These are phyloP conservation scores for Malthinus flaveolus DNA, from an alignment of 2,888 invertebrate genomes.

Conservation along the genomic window DNA sequence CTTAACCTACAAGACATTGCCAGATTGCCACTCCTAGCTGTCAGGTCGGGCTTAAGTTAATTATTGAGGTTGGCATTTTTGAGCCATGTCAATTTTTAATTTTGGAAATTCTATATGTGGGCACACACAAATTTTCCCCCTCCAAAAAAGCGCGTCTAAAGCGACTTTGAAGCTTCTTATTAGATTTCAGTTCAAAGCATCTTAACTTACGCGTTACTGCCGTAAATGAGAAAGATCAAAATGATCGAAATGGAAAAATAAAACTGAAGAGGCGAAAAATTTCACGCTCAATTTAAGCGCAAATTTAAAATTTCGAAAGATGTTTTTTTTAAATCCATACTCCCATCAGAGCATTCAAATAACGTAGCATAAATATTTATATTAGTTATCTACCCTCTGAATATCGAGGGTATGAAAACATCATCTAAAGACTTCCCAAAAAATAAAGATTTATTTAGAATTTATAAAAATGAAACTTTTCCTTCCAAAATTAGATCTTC, in stretches of 20 bases:
- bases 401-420: constrained; percentile 14
- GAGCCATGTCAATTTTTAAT: no score
- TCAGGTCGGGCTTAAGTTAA: no score
- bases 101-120: no score
- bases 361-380: constrained; percentile 24
- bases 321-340: constrained; percentile 17
- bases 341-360: constrained; percentile 22
- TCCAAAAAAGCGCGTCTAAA: no score
- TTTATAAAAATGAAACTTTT: no score
- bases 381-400: constrained; percentile 15
- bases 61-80: no score
- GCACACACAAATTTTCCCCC: no score
- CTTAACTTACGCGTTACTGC: background rate
- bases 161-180: no score
- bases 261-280: constrained; percentile 6
- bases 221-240: background rate
- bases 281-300: constrained; percentile 14
- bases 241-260: background rate
- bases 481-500: no score
- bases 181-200: no score
- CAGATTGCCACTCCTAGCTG: no score
- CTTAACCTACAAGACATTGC: no score
- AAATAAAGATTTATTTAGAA: constrained; percentile 13
- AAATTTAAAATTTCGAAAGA: constrained; percentile 13
- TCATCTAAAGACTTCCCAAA: constrained; percentile 18